Evolutionary conservation across 2,888 invertebrate species (phyloP).

Genomic region (Kuschelorhynchus macadamiae): DNA sequence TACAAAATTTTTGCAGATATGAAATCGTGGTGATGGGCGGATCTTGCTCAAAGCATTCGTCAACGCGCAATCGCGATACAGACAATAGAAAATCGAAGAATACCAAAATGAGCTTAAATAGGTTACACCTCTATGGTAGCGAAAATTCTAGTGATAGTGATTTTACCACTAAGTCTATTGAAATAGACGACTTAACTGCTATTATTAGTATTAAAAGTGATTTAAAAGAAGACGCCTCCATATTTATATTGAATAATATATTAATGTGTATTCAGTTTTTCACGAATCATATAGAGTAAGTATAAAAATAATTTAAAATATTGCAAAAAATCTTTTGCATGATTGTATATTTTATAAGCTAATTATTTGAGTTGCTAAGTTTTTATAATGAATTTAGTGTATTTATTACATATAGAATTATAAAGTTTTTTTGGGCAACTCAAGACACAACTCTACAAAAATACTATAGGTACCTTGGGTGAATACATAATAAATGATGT

Average conservation of each 20-base stretch:
- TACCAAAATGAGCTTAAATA: slow-evolving; percentile 15
- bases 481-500: no score
- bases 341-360: no score
- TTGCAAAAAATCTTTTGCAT: no score
- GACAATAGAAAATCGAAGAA: background rate
- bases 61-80: background rate
- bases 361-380: no score
- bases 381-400: no score
- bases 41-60: slow-evolving; percentile 14
- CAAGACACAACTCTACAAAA: no score
- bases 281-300: slow-evolving; percentile 55
- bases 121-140: background rate
- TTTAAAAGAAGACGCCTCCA: slow-evolving; percentile 75
- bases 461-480: no score
- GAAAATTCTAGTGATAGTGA: slow-evolving; percentile 28
- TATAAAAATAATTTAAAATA: slow-evolving; percentile 12
- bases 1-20: no score
- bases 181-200: slow-evolving; percentile 71
- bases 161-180: slow-evolving; percentile 50
- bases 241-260: slow-evolving; percentile 83
- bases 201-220: slow-evolving; percentile 73
- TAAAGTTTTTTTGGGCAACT: no score
- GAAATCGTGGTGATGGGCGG: slow-evolving; percentile 22
- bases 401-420: no score
- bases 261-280: slow-evolving; percentile 84